A percentile compares a stretch with the other conserved stretches of the same genome.
Conservation (phyloP, 2,888 invertebrate genomes). For the Harmothoe impar region DNA sequence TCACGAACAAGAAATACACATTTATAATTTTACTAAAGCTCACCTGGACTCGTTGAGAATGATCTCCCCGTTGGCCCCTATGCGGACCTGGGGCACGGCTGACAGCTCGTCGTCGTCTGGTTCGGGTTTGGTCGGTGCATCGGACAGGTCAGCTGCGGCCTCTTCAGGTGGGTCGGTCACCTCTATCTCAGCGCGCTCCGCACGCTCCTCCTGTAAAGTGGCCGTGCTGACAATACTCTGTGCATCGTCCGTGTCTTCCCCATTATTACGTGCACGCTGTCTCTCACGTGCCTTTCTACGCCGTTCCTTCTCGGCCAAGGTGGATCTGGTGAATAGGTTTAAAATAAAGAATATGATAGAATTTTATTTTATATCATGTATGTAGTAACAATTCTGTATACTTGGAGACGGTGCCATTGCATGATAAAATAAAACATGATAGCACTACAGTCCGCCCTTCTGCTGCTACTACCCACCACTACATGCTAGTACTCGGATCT, state of each 20-base stretch:
- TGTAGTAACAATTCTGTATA: too few relatives aligned
- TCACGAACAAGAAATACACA: too few relatives aligned
- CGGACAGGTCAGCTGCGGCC: not conserved
- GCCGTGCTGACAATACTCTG: not conserved
- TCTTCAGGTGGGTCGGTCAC: not conserved
- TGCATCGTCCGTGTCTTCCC: not conserved
- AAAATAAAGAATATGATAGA: too few relatives aligned
- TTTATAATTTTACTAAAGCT: not conserved
- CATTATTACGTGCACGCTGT: not conserved
- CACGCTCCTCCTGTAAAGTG: conserved; percentile 18
- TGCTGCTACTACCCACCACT: too few relatives aligned
- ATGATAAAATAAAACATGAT: too few relatives aligned
- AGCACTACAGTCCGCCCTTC: too few relatives aligned
- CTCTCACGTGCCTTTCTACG: conserved; percentile 30
- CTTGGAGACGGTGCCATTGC: too few relatives aligned
- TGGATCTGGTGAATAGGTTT: not conserved
- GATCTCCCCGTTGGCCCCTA: conserved; percentile 82
- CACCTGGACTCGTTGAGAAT: conserved; percentile 83
- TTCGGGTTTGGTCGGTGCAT: not conserved
- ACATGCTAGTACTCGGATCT: too few relatives aligned
- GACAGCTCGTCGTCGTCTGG: conserved; percentile 60
- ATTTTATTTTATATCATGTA: too few relatives aligned
- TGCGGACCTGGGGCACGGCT: conserved; percentile 81
- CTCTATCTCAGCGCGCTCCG: conserved; percentile 15
- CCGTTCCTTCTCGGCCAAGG: conserved; percentile 38